Conservation (phyloP, 2,797 vertebrate species). For the Mus minutoides region DNA sequence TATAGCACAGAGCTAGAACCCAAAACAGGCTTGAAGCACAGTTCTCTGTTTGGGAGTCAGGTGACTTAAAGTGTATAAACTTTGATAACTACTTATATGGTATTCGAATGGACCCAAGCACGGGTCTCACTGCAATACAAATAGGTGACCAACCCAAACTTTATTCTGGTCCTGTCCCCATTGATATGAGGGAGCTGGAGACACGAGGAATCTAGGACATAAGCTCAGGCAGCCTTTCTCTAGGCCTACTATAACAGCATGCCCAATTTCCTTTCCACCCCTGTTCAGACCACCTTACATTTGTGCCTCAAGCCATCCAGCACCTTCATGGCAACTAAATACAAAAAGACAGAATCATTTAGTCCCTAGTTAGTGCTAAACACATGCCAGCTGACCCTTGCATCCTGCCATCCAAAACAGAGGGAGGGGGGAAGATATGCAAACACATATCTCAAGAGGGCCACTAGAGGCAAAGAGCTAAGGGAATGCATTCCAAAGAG, state of each 20-base stretch:
- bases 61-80: conserved; percentile 20
- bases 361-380: neutral
- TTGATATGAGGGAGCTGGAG: neutral
- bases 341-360: neutral
- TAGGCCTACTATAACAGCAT: neutral
- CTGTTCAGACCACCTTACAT: neutral
- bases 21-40: conserved; percentile 45
- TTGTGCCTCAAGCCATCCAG: conserved; percentile 5
- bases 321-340: neutral
- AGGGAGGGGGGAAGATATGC: neutral
- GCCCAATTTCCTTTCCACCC: neutral
- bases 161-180: neutral
- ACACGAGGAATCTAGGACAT: neutral
- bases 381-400: neutral
- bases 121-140: conserved; percentile 43
- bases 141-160: conserved; percentile 15
- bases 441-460: neutral
- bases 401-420: neutral
- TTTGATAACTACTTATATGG: conserved; percentile 51
- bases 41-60: conserved; percentile 24
- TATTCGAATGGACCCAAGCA: neutral
- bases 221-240: conserved; percentile 20
- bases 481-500: neutral
- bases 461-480: neutral
- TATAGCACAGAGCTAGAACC: neutral